Evolutionary conservation across 2,113 vertebrate species (phyloP).

Genomic region (Talpa occidentalis): DNA sequence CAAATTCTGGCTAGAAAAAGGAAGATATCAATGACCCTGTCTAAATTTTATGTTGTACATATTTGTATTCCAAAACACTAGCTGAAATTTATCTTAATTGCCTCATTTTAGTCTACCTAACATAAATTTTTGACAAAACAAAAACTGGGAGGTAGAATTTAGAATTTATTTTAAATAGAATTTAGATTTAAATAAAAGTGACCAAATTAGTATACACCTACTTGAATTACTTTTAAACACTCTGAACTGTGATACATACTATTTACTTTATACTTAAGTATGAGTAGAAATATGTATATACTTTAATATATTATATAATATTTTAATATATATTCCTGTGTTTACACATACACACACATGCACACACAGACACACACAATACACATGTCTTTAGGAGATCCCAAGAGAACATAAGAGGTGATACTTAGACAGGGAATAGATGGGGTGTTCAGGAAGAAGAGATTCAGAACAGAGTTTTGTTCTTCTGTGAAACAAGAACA

Average conservation of each 20-base stretch:
- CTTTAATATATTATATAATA: not conserved
- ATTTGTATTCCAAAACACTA: slow-evolving; percentile 7
- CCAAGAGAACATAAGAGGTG: not conserved
- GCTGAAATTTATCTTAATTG: slow-evolving; percentile 38
- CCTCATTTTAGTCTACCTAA: not conserved
- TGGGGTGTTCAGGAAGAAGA: not conserved
- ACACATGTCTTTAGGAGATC: not conserved
- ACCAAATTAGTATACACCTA: not conserved
- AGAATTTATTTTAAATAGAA: not conserved
- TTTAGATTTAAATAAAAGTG: slow-evolving; percentile 42
- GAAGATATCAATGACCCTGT: not conserved
- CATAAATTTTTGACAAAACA: slow-evolving; percentile 8
- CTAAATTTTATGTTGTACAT: not conserved
- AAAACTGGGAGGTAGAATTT: not conserved
- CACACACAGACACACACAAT: not conserved
- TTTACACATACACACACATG: not conserved
- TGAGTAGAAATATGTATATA: not conserved
- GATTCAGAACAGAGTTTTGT: not conserved
- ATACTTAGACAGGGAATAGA: not conserved
- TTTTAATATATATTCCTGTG: not conserved
- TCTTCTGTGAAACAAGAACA: not conserved
- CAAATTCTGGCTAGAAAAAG: not conserved
- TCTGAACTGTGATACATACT: not conserved
- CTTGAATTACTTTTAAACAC: not conserved
- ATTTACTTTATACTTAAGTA: not conserved